Conservation (phyloP, 2,888 invertebrate species). For the Julus scandinavius region DNA sequence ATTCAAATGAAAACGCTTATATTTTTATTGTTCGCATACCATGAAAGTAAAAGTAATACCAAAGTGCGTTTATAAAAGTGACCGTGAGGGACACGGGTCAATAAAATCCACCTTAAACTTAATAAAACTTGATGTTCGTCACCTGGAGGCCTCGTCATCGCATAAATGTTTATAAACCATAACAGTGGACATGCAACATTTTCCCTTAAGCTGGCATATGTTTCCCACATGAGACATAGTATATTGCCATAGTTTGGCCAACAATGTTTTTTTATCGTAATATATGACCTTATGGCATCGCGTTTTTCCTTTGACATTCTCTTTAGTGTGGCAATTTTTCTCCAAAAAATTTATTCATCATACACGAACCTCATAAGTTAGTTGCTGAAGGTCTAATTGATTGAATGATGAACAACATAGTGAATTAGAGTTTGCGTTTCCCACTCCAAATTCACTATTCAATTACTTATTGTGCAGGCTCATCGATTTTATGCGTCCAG, state of each 20-base stretch:
- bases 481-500: constrained; percentile 19
- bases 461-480: not conserved
- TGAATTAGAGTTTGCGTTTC: not conserved
- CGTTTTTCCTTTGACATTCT: not conserved
- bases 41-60: not conserved
- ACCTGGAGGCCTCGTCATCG: not conserved
- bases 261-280: not conserved
- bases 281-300: not conserved
- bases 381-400: constrained; percentile 25
- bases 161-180: constrained; percentile 16
- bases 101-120: constrained; percentile 24
- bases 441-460: not conserved
- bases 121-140: not conserved
- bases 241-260: not conserved
- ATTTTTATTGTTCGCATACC: too few relatives aligned
- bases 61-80: constrained; percentile 7
- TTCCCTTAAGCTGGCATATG: constrained; percentile 7
- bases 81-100: not conserved
- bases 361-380: not conserved
- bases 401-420: not conserved
- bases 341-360: not conserved
- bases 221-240: not conserved
- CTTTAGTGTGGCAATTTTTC: constrained; percentile 24
- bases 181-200: not conserved
- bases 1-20: not conserved